Evolutionary conservation across 2,113 vertebrate genomes (phyloP), one percentile per base, ranked within the genome.

Genomic region (Macaca nemestrina): DNA sequence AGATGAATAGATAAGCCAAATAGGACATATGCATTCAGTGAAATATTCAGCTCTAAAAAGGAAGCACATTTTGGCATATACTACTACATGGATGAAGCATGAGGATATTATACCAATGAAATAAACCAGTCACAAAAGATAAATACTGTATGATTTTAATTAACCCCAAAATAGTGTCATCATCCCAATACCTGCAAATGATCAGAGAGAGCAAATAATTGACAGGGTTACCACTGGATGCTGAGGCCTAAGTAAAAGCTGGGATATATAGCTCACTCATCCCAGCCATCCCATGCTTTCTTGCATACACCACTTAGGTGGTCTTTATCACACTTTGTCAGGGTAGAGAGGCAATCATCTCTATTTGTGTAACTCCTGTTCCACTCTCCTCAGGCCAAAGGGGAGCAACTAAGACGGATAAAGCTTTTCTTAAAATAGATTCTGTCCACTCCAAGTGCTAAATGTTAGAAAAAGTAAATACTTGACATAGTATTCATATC

Each of bases 391-490:
- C 27, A 96, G 27, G 43, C 18, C 48, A 93, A 70, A 64, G 14
- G 22, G 35, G 55, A 2, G 18, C 20, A 70, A 68, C 48, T 14
- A 67, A 91, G 43, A 86, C 92, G 55, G 80, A 83, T n/a, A 95
- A 87, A 82, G 93, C 79, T 98, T 97, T 96, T 89, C 97, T 97
- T 94, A 83, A 97, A 97, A 97, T 94, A 96, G 61, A 98, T 97
- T 98, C 97, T 97, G 48, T 94, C 95, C 87, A 67, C 96, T 96
- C 94, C 93, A 97, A 97, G 88, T 90, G 90, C 91, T 78, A 95
- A 97, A 94, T 88, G 97, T 89, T 95, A 96, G 94, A 76, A 70
- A 93, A 97, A 70, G 95, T 97, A 98, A 97, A 95, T 17, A 83
- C 81, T 97, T 90, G 84, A 93, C 94, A 95, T 81, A 78, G 10